Percentiles rank a stretch among this genome's conserved stretches.
phyloP scores from a whole-genome alignment of 2,797 vertebrate species.

The Platyrinchus mystaceus region DNA sequence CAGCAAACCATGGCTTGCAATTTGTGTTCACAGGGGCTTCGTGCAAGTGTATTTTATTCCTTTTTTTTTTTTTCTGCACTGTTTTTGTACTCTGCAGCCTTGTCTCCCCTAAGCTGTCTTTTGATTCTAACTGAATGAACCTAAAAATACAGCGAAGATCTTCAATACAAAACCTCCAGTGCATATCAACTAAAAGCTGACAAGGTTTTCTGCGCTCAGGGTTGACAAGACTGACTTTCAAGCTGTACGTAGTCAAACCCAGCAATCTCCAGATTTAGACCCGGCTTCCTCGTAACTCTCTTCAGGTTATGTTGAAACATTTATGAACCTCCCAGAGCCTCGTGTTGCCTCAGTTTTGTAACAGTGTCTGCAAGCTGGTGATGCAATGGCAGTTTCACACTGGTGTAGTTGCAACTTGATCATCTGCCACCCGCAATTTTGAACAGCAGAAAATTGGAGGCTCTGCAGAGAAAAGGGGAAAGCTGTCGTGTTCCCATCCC shows the following conservation, averaged over 20 bases:
- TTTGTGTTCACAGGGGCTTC: constrained; percentile 5
- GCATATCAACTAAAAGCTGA: background rate
- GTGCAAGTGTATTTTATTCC: background rate
- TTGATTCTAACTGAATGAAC: constrained; percentile 34
- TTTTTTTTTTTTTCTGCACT: background rate
- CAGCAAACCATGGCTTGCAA: constrained; percentile 58
- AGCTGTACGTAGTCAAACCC: background rate
- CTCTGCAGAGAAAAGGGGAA: background rate
- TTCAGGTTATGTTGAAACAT: constrained; percentile 62
- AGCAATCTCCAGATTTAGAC: constrained; percentile 39
- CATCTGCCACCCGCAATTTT: background rate
- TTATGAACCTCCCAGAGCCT: constrained; percentile 33
- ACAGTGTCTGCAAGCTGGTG: constrained; percentile 46
- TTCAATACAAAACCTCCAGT: constrained; percentile 17
- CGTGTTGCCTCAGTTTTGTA: constrained; percentile 41
- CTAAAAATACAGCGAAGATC: background rate
- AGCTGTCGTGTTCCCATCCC: background rate
- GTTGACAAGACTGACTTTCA: background rate
- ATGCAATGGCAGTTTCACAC: constrained; percentile 23
- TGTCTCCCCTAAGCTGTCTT: constrained; percentile 42
- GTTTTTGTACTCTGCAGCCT: background rate
- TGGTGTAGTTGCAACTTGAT: background rate
- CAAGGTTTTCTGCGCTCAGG: background rate
- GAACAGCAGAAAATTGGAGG: constrained; percentile 11
- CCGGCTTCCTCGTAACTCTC: background rate